Conservation (phyloP, 2,888 invertebrate genomes). For the Cyclophora punctaria region DNA sequence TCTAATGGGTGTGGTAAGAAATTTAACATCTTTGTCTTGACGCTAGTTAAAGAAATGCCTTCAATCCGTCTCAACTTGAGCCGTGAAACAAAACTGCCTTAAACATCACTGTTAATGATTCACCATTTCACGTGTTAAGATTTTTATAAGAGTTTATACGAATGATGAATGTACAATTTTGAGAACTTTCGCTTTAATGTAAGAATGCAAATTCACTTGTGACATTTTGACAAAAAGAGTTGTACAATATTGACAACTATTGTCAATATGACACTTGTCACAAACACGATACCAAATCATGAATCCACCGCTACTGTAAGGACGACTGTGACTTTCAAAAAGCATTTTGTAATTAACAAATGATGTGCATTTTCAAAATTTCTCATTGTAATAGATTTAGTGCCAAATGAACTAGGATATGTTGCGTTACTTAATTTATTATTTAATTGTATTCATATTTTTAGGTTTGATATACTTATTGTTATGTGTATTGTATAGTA, state of each 20-base stretch:
- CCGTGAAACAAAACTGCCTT: constrained; percentile 5
- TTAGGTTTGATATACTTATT: background rate
- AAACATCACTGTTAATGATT: constrained; percentile 6
- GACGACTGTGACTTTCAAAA: constrained; percentile 14
- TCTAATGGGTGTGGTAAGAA: too few relatives aligned
- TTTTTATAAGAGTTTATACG: background rate
- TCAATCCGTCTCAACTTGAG: background rate
- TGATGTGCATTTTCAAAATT: constrained; percentile 8
- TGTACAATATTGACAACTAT: constrained; percentile 1
- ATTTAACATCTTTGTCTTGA: too few relatives aligned
- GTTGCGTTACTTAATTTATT: constrained; percentile 67
- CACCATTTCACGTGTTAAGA: constrained; percentile 9
- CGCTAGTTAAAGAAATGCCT: background rate
- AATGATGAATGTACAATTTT: background rate
- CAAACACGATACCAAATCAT: constrained; percentile 13
- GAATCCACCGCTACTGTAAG: constrained; percentile 16
- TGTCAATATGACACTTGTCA: background rate
- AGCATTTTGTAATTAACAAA: constrained; percentile 31
- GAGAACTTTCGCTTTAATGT: constrained; percentile 1
- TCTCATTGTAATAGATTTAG: constrained; percentile 43
- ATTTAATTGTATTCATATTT: constrained; percentile 26
- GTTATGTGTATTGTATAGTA: constrained; percentile 3
- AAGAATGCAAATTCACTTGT: background rate
- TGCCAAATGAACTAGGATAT: constrained; percentile 57
- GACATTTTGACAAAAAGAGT: too few relatives aligned